Evolutionary conservation across 2,888 invertebrate genomes (phyloP).

Genomic region (Idaea biselata): DNA sequence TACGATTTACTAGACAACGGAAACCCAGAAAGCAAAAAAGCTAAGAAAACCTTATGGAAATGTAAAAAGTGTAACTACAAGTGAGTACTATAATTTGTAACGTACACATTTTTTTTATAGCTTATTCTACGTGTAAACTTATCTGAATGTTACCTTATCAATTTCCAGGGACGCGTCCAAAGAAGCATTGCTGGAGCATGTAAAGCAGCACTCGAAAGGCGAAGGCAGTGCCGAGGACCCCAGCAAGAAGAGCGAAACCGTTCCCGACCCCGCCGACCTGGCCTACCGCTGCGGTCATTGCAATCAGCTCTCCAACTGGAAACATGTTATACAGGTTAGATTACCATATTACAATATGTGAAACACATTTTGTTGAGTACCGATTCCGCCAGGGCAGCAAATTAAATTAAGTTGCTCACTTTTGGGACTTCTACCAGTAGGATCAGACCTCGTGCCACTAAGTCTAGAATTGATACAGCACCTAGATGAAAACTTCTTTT

Average conservation of each 20-base stretch:
- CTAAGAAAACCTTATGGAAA: constrained; percentile 90
- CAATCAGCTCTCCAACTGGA: constrained; percentile 91
- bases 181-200: constrained; percentile 72
- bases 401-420: too few species aligned
- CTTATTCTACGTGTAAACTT: too few species aligned
- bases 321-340: constrained; percentile 89
- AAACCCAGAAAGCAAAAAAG: constrained; percentile 66
- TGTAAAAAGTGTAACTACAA: constrained; percentile 95
- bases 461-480: too few species aligned
- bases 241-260: constrained; percentile 58
- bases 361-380: background rate
- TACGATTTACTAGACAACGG: constrained; percentile 44
- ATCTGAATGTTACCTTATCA: constrained; percentile 4
- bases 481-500: too few species aligned
- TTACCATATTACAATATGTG: background rate
- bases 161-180: constrained; percentile 71
- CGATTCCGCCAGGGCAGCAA: too few species aligned
- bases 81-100: constrained; percentile 69
- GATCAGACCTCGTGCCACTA: too few species aligned
- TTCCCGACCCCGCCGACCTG: constrained; percentile 67
- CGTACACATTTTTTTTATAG: too few species aligned
- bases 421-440: too few species aligned
- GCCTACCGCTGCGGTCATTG: constrained; percentile 88
- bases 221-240: constrained; percentile 47
- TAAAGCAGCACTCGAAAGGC: constrained; percentile 63